Base-by-base conservation (phyloP, 2,888 invertebrate genomes). In the Schrankia costaestrigalis region DNA sequence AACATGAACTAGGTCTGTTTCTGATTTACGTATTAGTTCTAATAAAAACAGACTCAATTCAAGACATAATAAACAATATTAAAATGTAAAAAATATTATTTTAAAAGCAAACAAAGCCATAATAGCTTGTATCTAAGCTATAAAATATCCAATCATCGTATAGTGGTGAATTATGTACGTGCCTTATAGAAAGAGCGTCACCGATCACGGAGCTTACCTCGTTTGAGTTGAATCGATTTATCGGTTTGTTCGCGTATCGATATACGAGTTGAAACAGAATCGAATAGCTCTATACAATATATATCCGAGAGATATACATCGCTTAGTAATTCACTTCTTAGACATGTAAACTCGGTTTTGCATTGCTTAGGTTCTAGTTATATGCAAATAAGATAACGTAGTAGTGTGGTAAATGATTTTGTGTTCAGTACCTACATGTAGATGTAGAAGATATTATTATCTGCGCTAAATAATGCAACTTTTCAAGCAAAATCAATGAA, bases 101-200 rank as follows among this genome's bases (percentile, higher is more conserved):
- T 29, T 13, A 3, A n/a, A 14, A 35, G 32, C n/a, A 43, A 28
- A 44, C 31, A 44, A 45, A 50, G 22, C n/a, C n/a, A n/a, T n/a
- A n/a, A n/a, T 26, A 51, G 25, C 25, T 34, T 37, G 31, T 31
- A 46, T 43, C 29, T 30, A 23, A 22, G 39, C 41, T 44, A 47
- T 61, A 61, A 62, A 62, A 63, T 59, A 56, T 50, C 63, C 55
- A 65, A 66, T 65, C 61, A 57, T 45, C 39, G 51, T 41, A 46
- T 61, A 56, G 44, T 47, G 32, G 44, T 17, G 46, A 48, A 46
- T 35, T 37, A 38, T 31, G 50, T 57, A 64, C 58, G 63, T 65
- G 64, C 50, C 50, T 39, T n/a, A n/a, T 42, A 41, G 46, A 46
- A 47, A 46, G 45, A 46, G 41, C 33, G 31, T 25, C 43, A 35